Evolutionary conservation across 2,797 vertebrate genomes (phyloP), one percentile per base, ranked within the genome.

Genomic region (Sebastes baramenuke): DNA sequence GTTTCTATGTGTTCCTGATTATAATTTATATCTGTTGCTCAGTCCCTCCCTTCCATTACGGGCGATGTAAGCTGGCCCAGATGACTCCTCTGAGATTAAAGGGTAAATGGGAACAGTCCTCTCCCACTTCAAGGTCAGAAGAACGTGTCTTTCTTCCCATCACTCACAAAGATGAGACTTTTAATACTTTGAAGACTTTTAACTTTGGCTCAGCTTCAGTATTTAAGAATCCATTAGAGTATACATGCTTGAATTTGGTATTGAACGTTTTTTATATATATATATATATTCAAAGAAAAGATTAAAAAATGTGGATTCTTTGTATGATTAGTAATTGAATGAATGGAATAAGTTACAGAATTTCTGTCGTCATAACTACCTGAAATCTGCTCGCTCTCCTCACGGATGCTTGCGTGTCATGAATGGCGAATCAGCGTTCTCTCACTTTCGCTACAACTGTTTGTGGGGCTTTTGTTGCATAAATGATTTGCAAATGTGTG

Each of bases 41-140:
- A 65, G 68, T 87, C 72, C 54, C 25, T 77, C 68, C 22, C 42
- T 25, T 84, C 74, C 55, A 55, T 74, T 58, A 56, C 27, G 42
- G 59, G 42, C 29, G 58, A 25, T 49, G 10, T 71, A 66, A 85
- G 18, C 30, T 77, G 69, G 59, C 76, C 64, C 25, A 29, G 61
- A 87, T 80, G 25, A 72, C 60, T 85, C 68, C 54, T 46, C 12
- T 65, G 62, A 85, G 81, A 87, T 87, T 79, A 85, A 89, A 88
- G 72, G 64, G 52, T 81, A 83, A 86, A 87, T 75, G 10, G 59
- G 67, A 85, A 71, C 60, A 32, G 75, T 85, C 49, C 16, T 75
- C 49, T 71, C 10, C 67, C 62, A 75, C 68, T 74, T 77, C 65
- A 65, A 70, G 64, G 79, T 86, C 87, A 81, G 62, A 76, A 77